phyloP scores from a whole-genome alignment of 2,797 vertebrate genomes.

The Eupleurogrammus muticus region DNA sequence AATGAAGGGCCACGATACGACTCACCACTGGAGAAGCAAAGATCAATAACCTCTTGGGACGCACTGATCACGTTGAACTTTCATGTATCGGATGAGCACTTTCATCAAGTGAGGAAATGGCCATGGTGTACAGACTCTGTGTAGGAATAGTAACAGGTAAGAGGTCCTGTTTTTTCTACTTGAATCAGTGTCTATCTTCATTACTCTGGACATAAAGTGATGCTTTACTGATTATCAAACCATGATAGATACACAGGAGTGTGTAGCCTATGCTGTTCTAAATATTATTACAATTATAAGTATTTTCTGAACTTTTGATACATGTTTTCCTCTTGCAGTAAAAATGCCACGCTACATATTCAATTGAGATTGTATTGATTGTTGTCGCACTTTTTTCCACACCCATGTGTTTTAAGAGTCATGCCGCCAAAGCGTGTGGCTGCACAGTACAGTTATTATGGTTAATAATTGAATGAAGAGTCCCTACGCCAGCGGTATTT shows the following conservation, averaged over 20 bases:
- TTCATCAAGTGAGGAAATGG: constrained; percentile 68
- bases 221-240: background rate
- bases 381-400: constrained; percentile 11
- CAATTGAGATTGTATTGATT: constrained; percentile 1
- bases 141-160: constrained; percentile 72
- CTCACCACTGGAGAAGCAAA: constrained; percentile 44
- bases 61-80: constrained; percentile 20
- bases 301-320: background rate
- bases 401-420: constrained; percentile 10
- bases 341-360: background rate
- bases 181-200: background rate
- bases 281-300: no score
- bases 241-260: background rate
- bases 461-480: constrained; percentile 61
- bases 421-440: constrained; percentile 14
- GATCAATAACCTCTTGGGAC: constrained; percentile 48
- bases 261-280: background rate
- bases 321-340: background rate
- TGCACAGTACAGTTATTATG: constrained; percentile 14
- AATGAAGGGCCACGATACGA: constrained; percentile 58
- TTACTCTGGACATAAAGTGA: background rate
- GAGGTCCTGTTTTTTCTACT: constrained; percentile 12
- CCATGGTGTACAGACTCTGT: constrained; percentile 57
- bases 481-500: constrained; percentile 13
- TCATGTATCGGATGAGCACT: constrained; percentile 34